Evolutionary conservation across 2,888 invertebrate genomes (phyloP), one percentile per base, ranked within the genome.

Genomic region (Odontomyia ornata): DNA sequence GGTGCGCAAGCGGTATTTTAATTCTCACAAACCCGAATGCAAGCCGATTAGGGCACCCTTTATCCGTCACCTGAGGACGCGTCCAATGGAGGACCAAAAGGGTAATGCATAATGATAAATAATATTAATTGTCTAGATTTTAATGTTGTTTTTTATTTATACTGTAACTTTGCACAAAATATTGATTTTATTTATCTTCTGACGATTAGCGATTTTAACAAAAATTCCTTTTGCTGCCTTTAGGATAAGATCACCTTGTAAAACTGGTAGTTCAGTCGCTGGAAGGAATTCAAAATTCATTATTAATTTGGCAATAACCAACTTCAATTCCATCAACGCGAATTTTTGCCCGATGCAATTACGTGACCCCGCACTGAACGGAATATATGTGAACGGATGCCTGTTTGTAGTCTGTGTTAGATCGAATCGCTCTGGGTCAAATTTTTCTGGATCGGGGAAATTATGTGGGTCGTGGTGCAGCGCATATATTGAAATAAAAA

Each of bases 241-340:
- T 27, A 76, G 21, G n/a, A 76, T 30, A 13, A 76, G 15, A 71
- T 76, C 76, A 1, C 71, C 76, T 27, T 76, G 76, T 88, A 81
- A 88, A 7, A 21, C 27, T 9, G 52, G 67, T 56, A 56, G 56
- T 11, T 36, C 25, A n/a, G n/a, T 21, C 1, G 76, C 47, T 21
- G 76, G 76, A 7, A 67, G 46, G 18, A 76, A 27, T 30, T 76
- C 56, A 23, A 67, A 76, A 36, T 67, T 18, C 56, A 76, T 56
- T 1, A 76, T 1, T 1, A 76, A 3, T 56, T 76, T 76, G 1
- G 76, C 27, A 9, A 76, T 23, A 11, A 28, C 65, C 18, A 46
- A 21, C 28, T 76, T 76, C 1, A 76, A 18, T 67, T 76, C 76
- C 27, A 67, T 56, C 23, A 67, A 9, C 1, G 76, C 76, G 28